Base-by-base conservation (phyloP, 2,113 vertebrate species). In the chimpanzee (Pan troglodytes) region DNA sequence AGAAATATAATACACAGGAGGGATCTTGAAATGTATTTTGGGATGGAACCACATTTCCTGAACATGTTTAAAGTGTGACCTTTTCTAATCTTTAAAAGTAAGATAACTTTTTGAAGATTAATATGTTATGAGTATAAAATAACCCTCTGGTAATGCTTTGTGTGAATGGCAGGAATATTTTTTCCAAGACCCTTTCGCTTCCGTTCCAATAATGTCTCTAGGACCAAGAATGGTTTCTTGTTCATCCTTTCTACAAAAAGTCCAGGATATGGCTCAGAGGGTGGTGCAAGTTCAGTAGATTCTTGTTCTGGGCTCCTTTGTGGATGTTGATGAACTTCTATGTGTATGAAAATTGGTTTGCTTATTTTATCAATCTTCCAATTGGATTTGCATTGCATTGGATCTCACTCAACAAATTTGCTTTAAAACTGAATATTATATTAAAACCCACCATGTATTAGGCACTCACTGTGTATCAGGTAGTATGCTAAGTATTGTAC, bases 21-120 rank as follows among this genome's bases (percentile, higher is more conserved):
- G 35, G 48, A 95, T 92, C 61, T 83, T 86, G 27, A 76, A 96
- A 93, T 94, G 9, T 95, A 90, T 96, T 97, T 96, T 52, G 84
- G 50, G 68, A 57, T 50, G 59, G 57, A 92, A 96, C 43, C 32
- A 95, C 40, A 45, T 90, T 97, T 92, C 79, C 83, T 94, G 81
- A 94, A 57, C 32, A 82, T 80, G 57, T 4, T 95, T 79, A 80
- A 86, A 95, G 92, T n/a, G 75, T 76, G 57, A 70, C 7, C n/a
- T 78, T 70, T n/a, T 86, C 83, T 92, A 80, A 83, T 86, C 79
- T 92, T 96, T 95, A 83, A 97, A 84, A 91, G 86, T 86, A 75
- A 85, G 67, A 35, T 32, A 82, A 75, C 25, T 88, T 93, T 97
- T 75, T 83, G 27, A 89, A 93, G 75, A 55, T 35, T 95, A 92